Conservation (phyloP, 2,113 vertebrate genomes). For the Dasyprocta punctata region DNA sequence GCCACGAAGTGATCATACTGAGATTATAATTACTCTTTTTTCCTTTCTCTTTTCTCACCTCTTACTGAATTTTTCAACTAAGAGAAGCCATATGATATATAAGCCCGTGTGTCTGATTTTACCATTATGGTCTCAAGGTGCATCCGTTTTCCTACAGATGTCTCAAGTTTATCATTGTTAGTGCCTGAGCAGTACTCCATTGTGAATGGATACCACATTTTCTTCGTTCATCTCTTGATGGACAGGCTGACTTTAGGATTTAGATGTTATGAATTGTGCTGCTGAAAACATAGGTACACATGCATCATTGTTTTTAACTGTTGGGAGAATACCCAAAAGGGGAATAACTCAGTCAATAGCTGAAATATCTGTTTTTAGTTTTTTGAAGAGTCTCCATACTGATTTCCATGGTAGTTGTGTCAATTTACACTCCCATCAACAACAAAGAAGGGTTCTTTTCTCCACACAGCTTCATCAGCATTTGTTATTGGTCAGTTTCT, state of each 20-base stretch:
- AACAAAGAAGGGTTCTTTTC: not conserved
- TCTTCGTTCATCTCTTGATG: not conserved
- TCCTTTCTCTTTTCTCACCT: not conserved
- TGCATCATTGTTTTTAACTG: not conserved
- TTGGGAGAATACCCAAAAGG: not conserved
- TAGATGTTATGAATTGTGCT: not conserved
- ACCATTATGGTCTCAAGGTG: not conserved
- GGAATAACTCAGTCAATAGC: not conserved
- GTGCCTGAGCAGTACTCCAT: not conserved
- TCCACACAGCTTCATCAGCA: not conserved
- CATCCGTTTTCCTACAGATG: not conserved
- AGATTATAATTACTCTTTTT: not conserved
- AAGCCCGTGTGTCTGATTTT: not conserved
- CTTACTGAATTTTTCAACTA: not conserved
- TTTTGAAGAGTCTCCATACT: not conserved
- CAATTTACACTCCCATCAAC: not conserved
- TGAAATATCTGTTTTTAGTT: not conserved
- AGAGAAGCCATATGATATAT: not conserved
- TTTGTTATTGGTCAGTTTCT: not conserved
- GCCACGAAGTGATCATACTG: too few relatives aligned
- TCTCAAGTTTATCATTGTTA: not conserved
- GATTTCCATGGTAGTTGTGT: not conserved
- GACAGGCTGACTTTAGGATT: not conserved
- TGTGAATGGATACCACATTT: not conserved
- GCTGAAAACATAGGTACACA: not conserved